Percentiles rank a stretch among this genome's conserved stretches.
Evolutionary conservation across 2,113 vertebrate genomes (phyloP).

Genomic region (Sitta europaea): DNA sequence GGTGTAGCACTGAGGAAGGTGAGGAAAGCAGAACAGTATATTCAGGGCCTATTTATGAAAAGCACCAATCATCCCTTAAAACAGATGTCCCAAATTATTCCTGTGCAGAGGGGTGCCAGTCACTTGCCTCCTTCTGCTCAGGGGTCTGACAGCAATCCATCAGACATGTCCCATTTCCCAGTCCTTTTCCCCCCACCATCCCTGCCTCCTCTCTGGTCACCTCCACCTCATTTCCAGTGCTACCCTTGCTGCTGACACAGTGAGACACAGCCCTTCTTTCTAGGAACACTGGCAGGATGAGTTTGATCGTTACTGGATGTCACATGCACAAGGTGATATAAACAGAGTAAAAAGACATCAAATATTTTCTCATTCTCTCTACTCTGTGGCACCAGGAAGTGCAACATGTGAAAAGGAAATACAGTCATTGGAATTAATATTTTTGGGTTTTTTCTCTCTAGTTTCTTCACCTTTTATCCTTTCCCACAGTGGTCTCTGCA

Average conservation of each 20-base stretch:
- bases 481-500: background rate
- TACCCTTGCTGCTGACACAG: background rate
- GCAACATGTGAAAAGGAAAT: background rate
- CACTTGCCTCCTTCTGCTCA: background rate
- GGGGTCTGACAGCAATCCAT: background rate
- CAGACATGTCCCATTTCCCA: background rate
- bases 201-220: background rate
- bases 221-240: background rate
- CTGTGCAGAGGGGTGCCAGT: background rate
- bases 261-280: background rate
- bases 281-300: background rate
- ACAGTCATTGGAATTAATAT: rapidly evolving
- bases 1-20: background rate
- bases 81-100: background rate
- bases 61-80: background rate
- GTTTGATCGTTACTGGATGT: background rate
- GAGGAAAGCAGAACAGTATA: background rate
- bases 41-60: background rate
- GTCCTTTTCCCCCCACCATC: background rate
- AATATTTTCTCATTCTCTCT: background rate
- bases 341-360: background rate
- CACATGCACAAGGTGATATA: rapidly evolving
- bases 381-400: background rate
- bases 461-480: background rate
- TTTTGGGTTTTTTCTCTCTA: background rate